These are phyloP conservation scores for Euplagia quadripunctaria DNA, from an alignment of 2,888 invertebrate species.

Conservation along the genomic window DNA sequence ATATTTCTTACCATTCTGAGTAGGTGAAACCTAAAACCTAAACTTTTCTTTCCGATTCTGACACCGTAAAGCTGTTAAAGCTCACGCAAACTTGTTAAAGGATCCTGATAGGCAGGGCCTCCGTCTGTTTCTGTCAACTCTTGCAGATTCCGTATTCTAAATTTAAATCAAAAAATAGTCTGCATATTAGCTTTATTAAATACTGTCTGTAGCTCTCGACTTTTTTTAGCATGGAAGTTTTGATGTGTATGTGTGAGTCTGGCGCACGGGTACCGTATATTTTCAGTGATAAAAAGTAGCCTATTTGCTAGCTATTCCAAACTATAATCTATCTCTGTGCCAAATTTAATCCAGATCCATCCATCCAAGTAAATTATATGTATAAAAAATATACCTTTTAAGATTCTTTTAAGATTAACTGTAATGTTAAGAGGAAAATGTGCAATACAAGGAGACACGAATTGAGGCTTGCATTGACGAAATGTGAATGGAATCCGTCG, in stretches of 20 bases:
- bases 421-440: slow-evolving; percentile 1
- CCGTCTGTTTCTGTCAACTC: neutral
- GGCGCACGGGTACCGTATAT: too few relatives aligned
- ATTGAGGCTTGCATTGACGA: slow-evolving; percentile 41
- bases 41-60: too few relatives aligned
- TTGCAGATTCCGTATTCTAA: neutral
- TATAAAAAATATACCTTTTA: neutral
- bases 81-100: neutral
- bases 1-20: neutral
- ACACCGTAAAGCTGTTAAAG: too few relatives aligned
- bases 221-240: too few relatives aligned
- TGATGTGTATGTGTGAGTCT: too few relatives aligned
- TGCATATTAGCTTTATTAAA: neutral
- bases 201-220: too few relatives aligned
- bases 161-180: neutral
- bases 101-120: too few relatives aligned
- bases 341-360: too few relatives aligned
- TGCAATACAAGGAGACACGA: slow-evolving; percentile 39
- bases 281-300: too few relatives aligned
- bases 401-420: neutral
- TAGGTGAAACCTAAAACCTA: neutral
- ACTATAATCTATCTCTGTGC: too few relatives aligned
- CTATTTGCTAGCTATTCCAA: too few relatives aligned
- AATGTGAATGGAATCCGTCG: slow-evolving; percentile 44
- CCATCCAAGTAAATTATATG: too few relatives aligned